These are phyloP conservation scores for Hexactinellida sp. DNA, from an alignment of 37 sponge, comb jelly and placozoan species.

Conservation along the genomic window DNA sequence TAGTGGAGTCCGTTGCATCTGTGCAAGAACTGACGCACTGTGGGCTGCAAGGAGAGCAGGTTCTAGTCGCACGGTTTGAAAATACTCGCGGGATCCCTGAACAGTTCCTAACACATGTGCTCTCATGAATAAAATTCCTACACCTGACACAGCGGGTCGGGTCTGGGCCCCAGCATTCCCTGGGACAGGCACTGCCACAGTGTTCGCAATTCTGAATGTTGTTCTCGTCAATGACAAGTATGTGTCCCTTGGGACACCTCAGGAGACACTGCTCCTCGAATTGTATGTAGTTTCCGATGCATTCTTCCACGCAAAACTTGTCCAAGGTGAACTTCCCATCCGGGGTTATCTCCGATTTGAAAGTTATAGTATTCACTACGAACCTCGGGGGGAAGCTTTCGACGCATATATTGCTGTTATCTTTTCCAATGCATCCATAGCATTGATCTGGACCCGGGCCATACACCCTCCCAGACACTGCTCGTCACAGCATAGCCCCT, in stretches of 20 bases:
- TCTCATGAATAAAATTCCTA: slow-evolving; percentile 24
- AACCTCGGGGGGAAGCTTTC: not conserved
- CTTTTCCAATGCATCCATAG: not conserved
- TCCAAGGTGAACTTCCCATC: not conserved
- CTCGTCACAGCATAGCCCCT: not conserved
- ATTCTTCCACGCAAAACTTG: not conserved
- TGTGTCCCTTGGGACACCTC: not conserved
- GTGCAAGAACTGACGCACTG: not conserved
- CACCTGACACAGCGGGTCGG: slow-evolving; percentile 54
- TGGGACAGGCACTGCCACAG: not conserved
- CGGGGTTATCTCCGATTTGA: not conserved
- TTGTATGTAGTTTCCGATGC: not conserved
- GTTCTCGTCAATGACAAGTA: not conserved
- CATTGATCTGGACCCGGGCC: slow-evolving; percentile 6
- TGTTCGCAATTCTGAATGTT: not conserved
- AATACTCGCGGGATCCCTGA: slow-evolving; percentile 18
- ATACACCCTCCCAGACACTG: not conserved
- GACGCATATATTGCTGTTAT: not conserved
- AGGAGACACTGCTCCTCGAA: not conserved
- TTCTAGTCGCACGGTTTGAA: not conserved
- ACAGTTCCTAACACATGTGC: slow-evolving; percentile 35
- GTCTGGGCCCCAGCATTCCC: slow-evolving; percentile 32
- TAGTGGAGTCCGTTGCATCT: not conserved
- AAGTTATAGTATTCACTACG: not conserved
- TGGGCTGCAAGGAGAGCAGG: not conserved